Conservation (phyloP, 2,888 invertebrate genomes). For the Athrips mouffetella region DNA sequence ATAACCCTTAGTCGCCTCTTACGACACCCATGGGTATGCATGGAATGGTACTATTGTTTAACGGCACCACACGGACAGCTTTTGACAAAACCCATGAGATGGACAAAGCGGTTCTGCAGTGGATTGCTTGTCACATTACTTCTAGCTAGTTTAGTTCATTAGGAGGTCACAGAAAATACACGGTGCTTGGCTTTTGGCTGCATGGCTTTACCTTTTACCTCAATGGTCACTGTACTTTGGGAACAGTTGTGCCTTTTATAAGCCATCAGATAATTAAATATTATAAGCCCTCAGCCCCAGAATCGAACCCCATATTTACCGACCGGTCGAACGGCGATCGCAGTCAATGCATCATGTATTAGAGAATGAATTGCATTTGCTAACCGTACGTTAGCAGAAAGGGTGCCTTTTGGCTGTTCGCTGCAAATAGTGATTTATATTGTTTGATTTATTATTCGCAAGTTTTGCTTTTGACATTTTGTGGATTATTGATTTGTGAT, state of each 20-base stretch:
- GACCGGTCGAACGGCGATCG: constrained; percentile 2
- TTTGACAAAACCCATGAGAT: too few species aligned
- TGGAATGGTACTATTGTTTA: too few species aligned
- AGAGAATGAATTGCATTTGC: constrained; percentile 12
- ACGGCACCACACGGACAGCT: too few species aligned
- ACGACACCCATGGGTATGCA: too few species aligned
- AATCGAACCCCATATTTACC: neutral
- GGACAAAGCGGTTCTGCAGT: too few species aligned
- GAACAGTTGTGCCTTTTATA: neutral
- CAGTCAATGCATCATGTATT: constrained; percentile 10
- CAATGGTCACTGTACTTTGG: neutral
- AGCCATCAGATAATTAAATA: constrained; percentile 5
- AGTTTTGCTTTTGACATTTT: neutral
- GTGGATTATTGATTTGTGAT: too few species aligned
- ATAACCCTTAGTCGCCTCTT: too few species aligned
- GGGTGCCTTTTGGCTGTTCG: constrained; percentile 45
- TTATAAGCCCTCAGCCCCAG: neutral
- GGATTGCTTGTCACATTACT: too few species aligned
- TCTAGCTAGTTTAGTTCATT: too few species aligned
- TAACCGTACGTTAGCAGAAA: constrained; percentile 41
- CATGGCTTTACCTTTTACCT: neutral
- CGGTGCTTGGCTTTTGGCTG: too few species aligned
- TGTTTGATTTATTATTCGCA: constrained; percentile 39
- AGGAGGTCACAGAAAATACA: too few species aligned
- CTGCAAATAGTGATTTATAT: constrained; percentile 64